phyloP scores from a whole-genome alignment of 2,797 vertebrate genomes.

The Sebastes alutus region DNA sequence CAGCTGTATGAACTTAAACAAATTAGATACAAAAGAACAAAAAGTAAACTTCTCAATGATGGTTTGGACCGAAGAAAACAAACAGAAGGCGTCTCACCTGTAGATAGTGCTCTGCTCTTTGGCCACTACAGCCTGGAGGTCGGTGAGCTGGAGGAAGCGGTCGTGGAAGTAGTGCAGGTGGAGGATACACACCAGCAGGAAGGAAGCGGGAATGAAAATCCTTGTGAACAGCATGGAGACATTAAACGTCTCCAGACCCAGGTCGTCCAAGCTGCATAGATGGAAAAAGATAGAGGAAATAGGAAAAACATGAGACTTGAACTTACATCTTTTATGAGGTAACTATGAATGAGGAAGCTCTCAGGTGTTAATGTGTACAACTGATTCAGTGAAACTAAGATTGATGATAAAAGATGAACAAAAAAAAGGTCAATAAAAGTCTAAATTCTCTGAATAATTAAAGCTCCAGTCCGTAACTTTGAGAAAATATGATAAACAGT shows the following conservation, averaged over 20 bases:
- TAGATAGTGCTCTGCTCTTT: constrained; percentile 96
- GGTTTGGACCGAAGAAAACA: not conserved
- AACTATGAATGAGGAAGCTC: not conserved
- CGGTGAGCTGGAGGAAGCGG: constrained; percentile 93
- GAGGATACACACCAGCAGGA: constrained; percentile 94
- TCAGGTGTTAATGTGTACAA: not conserved
- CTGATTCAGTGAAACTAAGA: not conserved
- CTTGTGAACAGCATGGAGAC: constrained; percentile 88
- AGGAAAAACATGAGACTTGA: not conserved
- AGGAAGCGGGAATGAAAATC: constrained; percentile 96
- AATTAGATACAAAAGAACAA: not conserved
- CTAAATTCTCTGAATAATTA: not conserved
- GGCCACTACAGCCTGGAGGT: constrained; percentile 93
- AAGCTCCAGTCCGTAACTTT: not conserved
- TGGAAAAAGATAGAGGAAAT: not conserved
- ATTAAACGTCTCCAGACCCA: constrained; percentile 89
- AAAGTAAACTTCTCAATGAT: not conserved
- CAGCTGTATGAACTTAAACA: not conserved
- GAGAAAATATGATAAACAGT: no score
- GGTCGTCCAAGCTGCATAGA: constrained; percentile 85
- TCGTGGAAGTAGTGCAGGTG: constrained; percentile 99
- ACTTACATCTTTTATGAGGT: not conserved
- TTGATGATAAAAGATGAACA: not conserved
- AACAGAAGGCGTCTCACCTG: constrained; percentile 82
- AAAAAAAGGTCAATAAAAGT: not conserved